Percentiles rank a stretch among this genome's conserved stretches.
Evolutionary conservation across 1,140 invertebrate genomes (phyloP).

Genomic region (Chrysopa pallens): DNA sequence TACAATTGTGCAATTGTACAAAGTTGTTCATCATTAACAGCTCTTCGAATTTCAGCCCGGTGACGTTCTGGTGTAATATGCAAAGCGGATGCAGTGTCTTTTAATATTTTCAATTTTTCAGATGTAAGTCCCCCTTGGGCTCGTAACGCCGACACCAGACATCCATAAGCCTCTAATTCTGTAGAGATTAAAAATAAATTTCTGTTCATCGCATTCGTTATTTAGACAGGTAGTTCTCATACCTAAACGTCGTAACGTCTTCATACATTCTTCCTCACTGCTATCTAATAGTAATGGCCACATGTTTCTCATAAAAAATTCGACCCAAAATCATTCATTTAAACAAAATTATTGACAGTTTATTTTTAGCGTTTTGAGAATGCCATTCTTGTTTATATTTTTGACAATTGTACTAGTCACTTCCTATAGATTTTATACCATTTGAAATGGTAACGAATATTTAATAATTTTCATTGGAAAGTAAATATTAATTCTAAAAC

Average conservation of each 20-base stretch:
- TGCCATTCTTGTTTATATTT: too few relatives aligned
- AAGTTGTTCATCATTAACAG: conserved; percentile 78
- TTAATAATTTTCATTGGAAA: too few relatives aligned
- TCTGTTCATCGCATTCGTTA: not conserved
- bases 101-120: conserved; percentile 66
- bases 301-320: conserved; percentile 25
- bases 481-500: too few relatives aligned
- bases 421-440: too few relatives aligned
- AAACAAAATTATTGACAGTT: too few relatives aligned
- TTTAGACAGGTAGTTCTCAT: conserved; percentile 7
- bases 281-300: conserved; percentile 55
- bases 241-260: conserved; percentile 70
- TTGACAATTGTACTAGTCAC: too few relatives aligned
- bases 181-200: conserved; percentile 18
- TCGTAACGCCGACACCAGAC: conserved; percentile 72
- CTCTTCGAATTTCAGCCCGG: conserved; percentile 73
- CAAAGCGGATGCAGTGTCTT: conserved; percentile 60
- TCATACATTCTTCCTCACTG: conserved; percentile 68
- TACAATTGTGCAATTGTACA: conserved; percentile 76
- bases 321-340: too few relatives aligned
- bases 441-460: too few relatives aligned
- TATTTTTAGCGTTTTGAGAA: too few relatives aligned
- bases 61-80: conserved; percentile 80
- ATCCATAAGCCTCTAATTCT: conserved; percentile 85
- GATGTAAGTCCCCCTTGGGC: conserved; percentile 75